Evolutionary conservation across 2,113 vertebrate species (phyloP).

Genomic region (Micromys minutus): DNA sequence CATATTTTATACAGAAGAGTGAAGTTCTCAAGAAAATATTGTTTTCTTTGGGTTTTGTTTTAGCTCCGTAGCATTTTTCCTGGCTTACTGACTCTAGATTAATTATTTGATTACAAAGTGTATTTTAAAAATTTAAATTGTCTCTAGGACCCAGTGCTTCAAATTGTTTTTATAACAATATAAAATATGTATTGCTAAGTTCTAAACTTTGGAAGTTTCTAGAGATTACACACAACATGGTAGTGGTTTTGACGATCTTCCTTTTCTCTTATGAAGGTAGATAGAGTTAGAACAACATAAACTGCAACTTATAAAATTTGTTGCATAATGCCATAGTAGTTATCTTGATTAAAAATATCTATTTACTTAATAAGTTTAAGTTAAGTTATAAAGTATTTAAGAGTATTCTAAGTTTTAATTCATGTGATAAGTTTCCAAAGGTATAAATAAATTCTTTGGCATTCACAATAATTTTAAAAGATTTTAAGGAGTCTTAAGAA

Average conservation of each 20-base stretch:
- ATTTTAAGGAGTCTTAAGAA: neutral
- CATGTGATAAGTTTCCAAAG: neutral
- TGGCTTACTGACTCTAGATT: neutral
- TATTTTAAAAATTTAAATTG: neutral
- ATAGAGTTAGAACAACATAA: slow-evolving; percentile 1
- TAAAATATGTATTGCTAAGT: slow-evolving; percentile 11
- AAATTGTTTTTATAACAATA: slow-evolving; percentile 24
- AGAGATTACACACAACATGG: neutral
- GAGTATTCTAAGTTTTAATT: slow-evolving; percentile 9
- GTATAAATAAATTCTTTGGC: neutral
- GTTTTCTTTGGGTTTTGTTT: slow-evolving; percentile 21
- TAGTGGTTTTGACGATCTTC: neutral
- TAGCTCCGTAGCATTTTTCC: slow-evolving; percentile 9
- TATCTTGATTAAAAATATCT: neutral
- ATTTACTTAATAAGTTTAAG: neutral
- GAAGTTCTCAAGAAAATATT: slow-evolving; percentile 21
- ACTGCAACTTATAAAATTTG: neutral
- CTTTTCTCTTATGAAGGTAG: neutral
- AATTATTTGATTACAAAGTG: neutral
- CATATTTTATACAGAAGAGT: neutral
- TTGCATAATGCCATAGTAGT: neutral
- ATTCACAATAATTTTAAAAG: neutral
- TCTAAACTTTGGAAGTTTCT: slow-evolving; percentile 22
- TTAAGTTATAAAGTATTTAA: neutral
- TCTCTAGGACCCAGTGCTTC: neutral